Percentiles rank a stretch among this genome's conserved stretches.
These are phyloP conservation scores for Dicaeum eximium DNA, from an alignment of 2,113 vertebrate species.

Conservation along the genomic window DNA sequence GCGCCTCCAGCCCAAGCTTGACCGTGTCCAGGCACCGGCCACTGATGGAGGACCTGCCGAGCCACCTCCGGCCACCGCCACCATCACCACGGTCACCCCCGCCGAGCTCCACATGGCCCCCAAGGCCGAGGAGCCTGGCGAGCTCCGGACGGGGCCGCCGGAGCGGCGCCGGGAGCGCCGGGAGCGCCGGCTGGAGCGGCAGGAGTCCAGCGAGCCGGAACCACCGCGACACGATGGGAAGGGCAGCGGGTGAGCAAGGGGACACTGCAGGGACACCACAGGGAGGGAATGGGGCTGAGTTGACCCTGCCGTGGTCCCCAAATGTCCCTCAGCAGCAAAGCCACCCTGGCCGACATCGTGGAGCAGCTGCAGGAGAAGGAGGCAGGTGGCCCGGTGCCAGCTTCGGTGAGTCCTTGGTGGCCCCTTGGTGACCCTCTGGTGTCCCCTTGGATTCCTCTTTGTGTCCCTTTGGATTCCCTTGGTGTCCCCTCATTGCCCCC, in stretches of 20 bases:
- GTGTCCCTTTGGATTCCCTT: not conserved
- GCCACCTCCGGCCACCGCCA: too few species aligned
- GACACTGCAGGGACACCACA: fast-evolving
- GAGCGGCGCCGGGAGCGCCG: not conserved
- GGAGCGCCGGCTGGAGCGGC: not conserved
- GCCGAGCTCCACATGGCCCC: not conserved
- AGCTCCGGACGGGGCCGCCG: not conserved
- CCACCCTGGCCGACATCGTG: not conserved
- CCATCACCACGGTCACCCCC: too few species aligned
- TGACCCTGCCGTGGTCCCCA: not conserved
- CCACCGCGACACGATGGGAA: not conserved
- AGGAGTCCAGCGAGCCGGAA: not conserved
- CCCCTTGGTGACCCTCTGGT: too few species aligned
- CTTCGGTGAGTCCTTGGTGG: not conserved
- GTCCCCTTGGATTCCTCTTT: not conserved
- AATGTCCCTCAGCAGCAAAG: not conserved
- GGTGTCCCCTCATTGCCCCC: fast-evolving
- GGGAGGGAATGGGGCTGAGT: not conserved
- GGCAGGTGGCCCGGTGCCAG: not conserved
- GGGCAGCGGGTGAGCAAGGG: not conserved
- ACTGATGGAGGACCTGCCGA: too few species aligned
- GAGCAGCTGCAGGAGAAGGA: not conserved
- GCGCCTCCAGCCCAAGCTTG: not conserved
- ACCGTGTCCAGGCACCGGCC: not conserved
- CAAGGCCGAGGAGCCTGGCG: not conserved